Evolutionary conservation across 1,140 invertebrate genomes (phyloP), one percentile per base, ranked within the genome.

Genomic region (Hyposmocoma kahamanoa): DNA sequence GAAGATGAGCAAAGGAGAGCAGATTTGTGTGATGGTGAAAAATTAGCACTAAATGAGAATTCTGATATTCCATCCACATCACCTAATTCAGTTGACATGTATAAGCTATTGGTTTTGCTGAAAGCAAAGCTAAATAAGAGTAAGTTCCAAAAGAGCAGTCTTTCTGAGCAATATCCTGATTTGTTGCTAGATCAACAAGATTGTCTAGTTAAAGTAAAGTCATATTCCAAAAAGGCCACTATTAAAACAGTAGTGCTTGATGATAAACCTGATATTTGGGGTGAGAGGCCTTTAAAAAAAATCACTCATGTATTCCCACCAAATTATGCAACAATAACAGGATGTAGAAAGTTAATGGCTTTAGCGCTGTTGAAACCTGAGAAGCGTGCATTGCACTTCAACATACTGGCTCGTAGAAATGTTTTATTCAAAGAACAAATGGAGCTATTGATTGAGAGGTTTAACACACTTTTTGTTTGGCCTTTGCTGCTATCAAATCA

Each of bases 241-340:
- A 53, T 65, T 53, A 39, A 53, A 24, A 8, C 66, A 8, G 5
- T n/a, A 3, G 32, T n/a, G 32, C n/a, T n/a, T 13, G 22, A 55
- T 26, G 20, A 42, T 4, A 24, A 22, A 15, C 67, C 72, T n/a
- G 71, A 82, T 51, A 61, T 84, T 39, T 82, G 75, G 75, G 68
- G 71, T 10, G 59, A 56, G 13, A 48, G 46, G 22, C 36, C 22
- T 32, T 56, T 74, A 47, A 52, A 42, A 19, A 32, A 22, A 5
- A 30, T 63, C 13, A 47, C 67, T 4, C 67, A 67, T 69, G 62
- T 81, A 3, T 43, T 84, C 3, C 81, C 81, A 19, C 77, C 78
- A n/a, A 62, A 83, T 36, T 75, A 74, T 56, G 59, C 69, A 4
- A 83, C 73, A 36, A 76, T 84, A 22, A 75, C 64, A 46, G 81